phyloP scores from a whole-genome alignment of 2,888 invertebrate species.

The Helleia helle region DNA sequence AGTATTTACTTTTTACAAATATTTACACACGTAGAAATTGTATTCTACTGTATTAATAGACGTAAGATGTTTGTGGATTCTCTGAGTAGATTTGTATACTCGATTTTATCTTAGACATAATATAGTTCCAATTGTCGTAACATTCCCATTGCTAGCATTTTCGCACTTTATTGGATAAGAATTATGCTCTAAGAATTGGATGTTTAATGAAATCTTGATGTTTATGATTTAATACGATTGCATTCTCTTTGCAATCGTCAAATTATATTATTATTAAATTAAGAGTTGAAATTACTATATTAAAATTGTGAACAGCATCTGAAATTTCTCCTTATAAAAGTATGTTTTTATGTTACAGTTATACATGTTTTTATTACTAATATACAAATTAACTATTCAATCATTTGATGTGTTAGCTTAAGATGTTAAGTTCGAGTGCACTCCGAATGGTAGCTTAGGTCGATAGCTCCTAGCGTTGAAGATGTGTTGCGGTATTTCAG shows the following conservation, averaged over 20 bases:
- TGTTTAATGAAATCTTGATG: constrained; percentile 1
- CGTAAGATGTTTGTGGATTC: neutral
- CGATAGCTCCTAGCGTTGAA: constrained; percentile 5
- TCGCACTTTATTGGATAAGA: constrained; percentile 2
- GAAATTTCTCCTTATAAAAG: no score
- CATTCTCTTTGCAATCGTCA: no score
- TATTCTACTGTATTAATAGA: no score
- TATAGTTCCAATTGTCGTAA: constrained; percentile 4
- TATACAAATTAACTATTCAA: no score
- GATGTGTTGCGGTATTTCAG: neutral
- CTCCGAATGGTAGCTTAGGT: constrained; percentile 1
- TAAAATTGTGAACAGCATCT: no score
- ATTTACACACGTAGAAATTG: no score
- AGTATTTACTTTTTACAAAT: no score
- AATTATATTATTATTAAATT: no score
- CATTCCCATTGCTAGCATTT: constrained; percentile 11
- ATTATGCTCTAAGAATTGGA: neutral
- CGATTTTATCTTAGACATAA: neutral
- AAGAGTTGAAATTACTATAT: no score
- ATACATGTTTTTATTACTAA: no score
- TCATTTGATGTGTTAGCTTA: neutral
- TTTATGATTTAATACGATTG: constrained; percentile 1
- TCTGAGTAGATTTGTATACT: neutral
- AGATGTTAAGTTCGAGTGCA: neutral
- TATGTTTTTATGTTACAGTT: no score